Conservation (phyloP, 2,888 invertebrate genomes). For the Drosophila nr. fundita region DNA sequence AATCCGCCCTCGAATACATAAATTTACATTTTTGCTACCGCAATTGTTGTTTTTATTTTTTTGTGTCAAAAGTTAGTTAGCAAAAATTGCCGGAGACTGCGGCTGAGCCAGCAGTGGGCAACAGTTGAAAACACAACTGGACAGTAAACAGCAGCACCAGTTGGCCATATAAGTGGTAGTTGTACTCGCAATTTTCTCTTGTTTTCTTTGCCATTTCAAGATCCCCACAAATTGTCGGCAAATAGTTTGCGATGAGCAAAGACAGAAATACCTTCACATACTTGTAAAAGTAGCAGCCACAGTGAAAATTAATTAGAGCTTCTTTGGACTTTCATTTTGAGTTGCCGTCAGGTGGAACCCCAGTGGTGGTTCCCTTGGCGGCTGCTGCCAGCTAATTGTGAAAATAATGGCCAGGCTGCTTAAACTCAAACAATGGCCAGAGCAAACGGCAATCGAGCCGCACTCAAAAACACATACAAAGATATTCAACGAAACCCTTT, state of each 20-base stretch:
- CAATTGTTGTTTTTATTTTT: constrained; percentile 12
- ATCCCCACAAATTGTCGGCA: constrained; percentile 48
- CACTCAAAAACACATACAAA: constrained; percentile 17
- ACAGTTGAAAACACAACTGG: constrained; percentile 27
- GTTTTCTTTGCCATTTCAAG: constrained; percentile 32
- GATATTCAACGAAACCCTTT: constrained; percentile 23
- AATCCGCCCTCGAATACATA: constrained; percentile 52
- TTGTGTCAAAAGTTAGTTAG: constrained; percentile 73
- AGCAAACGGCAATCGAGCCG: constrained; percentile 60
- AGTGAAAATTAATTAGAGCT: constrained; percentile 71
- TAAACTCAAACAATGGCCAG: constrained; percentile 74
- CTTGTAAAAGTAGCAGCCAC: constrained; percentile 4
- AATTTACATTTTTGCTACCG: constrained; percentile 66
- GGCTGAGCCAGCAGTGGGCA: background rate
- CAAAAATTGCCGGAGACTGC: constrained; percentile 52
- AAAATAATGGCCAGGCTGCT: constrained; percentile 76
- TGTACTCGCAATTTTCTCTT: constrained; percentile 18
- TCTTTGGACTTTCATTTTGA: constrained; percentile 43
- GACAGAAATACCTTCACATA: constrained; percentile 33
- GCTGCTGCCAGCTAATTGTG: constrained; percentile 65
- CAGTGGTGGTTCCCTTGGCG: constrained; percentile 16
- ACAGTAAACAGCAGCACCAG: constrained; percentile 42
- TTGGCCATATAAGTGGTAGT: constrained; percentile 37
- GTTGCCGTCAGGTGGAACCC: constrained; percentile 54
- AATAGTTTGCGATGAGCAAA: constrained; percentile 61